Evolutionary conservation across 2,888 invertebrate genomes (phyloP), one percentile per base, ranked within the genome.

Genomic region (Agrotis clavis): DNA sequence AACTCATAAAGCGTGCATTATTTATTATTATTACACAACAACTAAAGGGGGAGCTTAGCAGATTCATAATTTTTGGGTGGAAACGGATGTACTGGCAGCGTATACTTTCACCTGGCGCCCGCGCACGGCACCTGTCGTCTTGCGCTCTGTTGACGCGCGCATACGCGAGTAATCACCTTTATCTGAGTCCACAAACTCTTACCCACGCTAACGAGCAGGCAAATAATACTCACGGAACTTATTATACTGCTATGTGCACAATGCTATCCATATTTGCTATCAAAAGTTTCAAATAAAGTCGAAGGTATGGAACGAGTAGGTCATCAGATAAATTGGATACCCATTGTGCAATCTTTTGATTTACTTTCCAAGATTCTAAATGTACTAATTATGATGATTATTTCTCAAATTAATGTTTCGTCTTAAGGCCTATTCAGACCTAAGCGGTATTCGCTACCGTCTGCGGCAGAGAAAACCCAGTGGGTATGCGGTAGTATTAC

Each of bases 61-160:
- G 13, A 18, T 78, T 78, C 45, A 51, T 67, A 69, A 80, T 83
- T 82, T 89, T 90, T 80, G 87, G 85, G 87, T 88, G 90, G 90
- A 92, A 93, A 90, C 95, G 94, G 94, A 95, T 93, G 94, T 87
- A 85, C 84, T 86, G 83, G 82, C 89, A 87, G 81, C 89, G 88
- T 84, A 87, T 85, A 93, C 94, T 95, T 95, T 95, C 94, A 94
- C 94, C 92, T 88, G 25, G 90, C 90, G 86, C 74, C 74, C 70
- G 83, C 85, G 87, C 74, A 80, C 14, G 75, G 79, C 90, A 90
- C 90, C 90, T 90, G 91, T 86, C 88, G 84, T 77, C 73, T 80
- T 80, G 82, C 89, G 84, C 90, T 88, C 90, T 89, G 67, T 35
- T 90, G 90, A 84, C 87, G 85, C 88, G 85, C 85, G 79, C 81